Base-by-base conservation (phyloP, 1,140 invertebrate species). In the Drosophila punjabiensis region DNA sequence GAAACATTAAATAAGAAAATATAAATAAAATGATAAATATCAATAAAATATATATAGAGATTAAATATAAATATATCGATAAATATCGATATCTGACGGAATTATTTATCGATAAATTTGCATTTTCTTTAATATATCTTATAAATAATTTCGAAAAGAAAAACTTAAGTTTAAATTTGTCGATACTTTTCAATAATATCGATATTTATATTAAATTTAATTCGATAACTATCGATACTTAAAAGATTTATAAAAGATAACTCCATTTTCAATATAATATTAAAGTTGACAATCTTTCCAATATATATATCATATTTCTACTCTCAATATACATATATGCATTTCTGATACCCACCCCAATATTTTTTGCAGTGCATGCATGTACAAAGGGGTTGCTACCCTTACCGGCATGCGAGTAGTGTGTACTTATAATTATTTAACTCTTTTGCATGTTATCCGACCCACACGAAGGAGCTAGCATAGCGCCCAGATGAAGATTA, bases 381-480 rank as follows among this genome's bases (percentile, higher is more conserved):
- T 62, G 55, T 24, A 41, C 11, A 9, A 53, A 64, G 45, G 67
- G 60, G 47, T 53, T 61, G 45, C 30, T n/a, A 24, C 10, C 32
- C 65, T 35, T 24, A 39, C 20, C 32, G 16, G 18, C 37, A 39
- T 66, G 53, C 39, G 53, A 64, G 55, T 52, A 64, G 70, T 73
- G 43, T 88, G 81, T 88, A 78, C 84, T 88, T 88, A 87, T 79
- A 79, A 79, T 88, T 87, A 87, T 88, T 88, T 84, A 88, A 89
- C 84, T 88, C 84, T 88, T 88, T 88, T 84, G 84, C 84, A 88
- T 88, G 69, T 24, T 55, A 43, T 45, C 58, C 37, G 9, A 11
- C 28, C 28, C 66, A 55, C 47, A 69, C 33, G 65, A 20, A 45
- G 65, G n/a, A 39, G 63, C 62, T 35, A 32, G 33, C 67, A 70